Evolutionary conservation across 2,888 invertebrate genomes (phyloP).

Genomic region (Hermaeophaga mercurialis): DNA sequence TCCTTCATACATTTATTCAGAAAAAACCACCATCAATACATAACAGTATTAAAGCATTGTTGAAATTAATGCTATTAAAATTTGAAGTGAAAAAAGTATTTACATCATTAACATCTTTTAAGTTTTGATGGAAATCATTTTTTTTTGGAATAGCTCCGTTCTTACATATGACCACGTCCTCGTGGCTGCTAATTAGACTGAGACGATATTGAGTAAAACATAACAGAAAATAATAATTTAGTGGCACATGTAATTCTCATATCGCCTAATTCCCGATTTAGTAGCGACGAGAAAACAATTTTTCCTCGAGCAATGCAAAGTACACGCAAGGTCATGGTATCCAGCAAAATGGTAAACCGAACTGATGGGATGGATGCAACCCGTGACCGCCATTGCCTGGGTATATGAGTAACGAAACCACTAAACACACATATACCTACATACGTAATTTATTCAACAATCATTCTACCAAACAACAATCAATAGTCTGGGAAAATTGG

Average conservation of each 20-base stretch:
- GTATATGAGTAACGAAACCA: constrained; percentile 26
- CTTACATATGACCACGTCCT: no score
- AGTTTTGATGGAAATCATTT: no score
- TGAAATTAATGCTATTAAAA: no score
- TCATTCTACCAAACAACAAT: constrained; percentile 23
- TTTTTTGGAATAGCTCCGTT: no score
- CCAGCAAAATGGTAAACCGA: constrained; percentile 20
- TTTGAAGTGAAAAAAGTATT: no score
- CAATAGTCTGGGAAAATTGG: constrained; percentile 9
- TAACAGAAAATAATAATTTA: no score
- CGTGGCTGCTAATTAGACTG: no score
- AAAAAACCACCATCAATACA: no score
- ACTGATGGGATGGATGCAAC: constrained; percentile 21
- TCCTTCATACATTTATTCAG: no score
- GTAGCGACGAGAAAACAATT: not conserved
- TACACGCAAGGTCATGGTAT: constrained; percentile 20
- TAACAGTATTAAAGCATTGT: no score
- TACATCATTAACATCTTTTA: no score
- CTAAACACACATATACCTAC: constrained; percentile 21
- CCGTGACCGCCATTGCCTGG: constrained; percentile 15
- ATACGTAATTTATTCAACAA: constrained; percentile 23
- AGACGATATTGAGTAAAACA: no score
- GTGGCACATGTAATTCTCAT: not conserved
- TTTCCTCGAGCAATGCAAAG: constrained; percentile 8
- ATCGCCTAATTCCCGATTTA: not conserved